Evolutionary conservation across 2,888 invertebrate species (phyloP), one percentile per base, ranked within the genome.

Genomic region (Apocheima hispidaria): DNA sequence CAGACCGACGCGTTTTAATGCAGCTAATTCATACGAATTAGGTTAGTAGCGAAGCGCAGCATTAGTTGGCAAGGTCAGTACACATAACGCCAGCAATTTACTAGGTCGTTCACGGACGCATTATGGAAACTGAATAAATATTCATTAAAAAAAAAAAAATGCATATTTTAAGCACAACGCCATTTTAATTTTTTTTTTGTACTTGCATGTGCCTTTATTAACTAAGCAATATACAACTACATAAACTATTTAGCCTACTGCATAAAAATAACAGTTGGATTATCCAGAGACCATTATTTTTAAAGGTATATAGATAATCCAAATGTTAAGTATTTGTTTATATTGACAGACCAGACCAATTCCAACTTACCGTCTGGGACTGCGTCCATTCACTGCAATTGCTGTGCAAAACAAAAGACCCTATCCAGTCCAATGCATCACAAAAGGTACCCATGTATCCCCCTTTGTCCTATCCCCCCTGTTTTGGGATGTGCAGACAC

Each of bases 391-490:
- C 53, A 56, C n/a, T 46, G 52, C 40, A 54, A 54, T 49, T n/a
- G 43, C 26, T 33, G 49, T 48, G 21, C 40, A 65, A 70, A 75
- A 82, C 80, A 83, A 82, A 81, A 73, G 76, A 60, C 64, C 59
- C 50, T 71, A 65, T 68, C 72, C 81, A 83, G 76, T 70, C 78
- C 79, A 79, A 71, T 83, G 83, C 77, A 63, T 75, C 63, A 84
- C 82, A 86, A 86, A 83, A 76, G 77, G 71, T 77, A 76, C 68
- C 70, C 73, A 74, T 75, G 69, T 73, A 72, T 78, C 72, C 70
- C 71, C 70, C 71, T 69, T 77, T 81, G 69, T 75, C 52, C 66
- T 73, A 68, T 72, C 69, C 76, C 78, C 74, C 80, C 79, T 69
- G 73, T 72, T 75, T 73, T 69, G 49, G 66, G 46, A 59, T 59